Percentiles rank a stretch among this genome's conserved stretches.
phyloP scores from a whole-genome alignment of 2,113 vertebrate species.

The Elephas maximus region DNA sequence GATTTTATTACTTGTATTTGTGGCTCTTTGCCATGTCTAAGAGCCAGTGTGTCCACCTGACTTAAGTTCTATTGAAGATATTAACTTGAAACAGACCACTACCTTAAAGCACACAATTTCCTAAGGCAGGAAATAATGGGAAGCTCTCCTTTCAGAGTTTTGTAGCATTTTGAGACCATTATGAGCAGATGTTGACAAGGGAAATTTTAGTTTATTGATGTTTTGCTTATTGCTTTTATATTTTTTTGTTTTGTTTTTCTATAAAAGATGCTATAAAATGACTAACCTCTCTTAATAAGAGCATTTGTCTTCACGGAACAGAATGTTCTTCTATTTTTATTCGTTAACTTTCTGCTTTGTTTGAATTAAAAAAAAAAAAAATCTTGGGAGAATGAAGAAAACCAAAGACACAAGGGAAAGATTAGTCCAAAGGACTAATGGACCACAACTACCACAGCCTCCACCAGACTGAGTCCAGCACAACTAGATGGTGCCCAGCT shows the following conservation, averaged over 20 bases:
- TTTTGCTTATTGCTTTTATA: slow-evolving; percentile 27
- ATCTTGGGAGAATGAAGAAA: not conserved
- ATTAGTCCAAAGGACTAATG: too few relatives aligned
- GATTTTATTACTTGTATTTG: not conserved
- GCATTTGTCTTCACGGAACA: not conserved
- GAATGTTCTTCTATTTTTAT: not conserved
- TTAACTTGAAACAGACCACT: slow-evolving; percentile 2
- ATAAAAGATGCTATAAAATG: not conserved
- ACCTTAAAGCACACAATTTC: not conserved
- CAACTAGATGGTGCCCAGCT: too few relatives aligned
- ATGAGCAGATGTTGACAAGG: slow-evolving; percentile 30
- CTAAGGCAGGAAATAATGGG: not conserved
- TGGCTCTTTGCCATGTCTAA: not conserved
- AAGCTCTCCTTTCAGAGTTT: slow-evolving; percentile 33
- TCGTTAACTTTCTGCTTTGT: slow-evolving; percentile 12
- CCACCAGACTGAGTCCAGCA: too few relatives aligned
- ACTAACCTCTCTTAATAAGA: not conserved
- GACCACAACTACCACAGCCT: too few relatives aligned
- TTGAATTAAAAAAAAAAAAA: slow-evolving; percentile 22
- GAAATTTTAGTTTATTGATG: slow-evolving; percentile 34
- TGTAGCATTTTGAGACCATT: slow-evolving; percentile 10
- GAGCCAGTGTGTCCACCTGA: not conserved
- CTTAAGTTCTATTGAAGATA: not conserved
- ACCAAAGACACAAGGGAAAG: too few relatives aligned
- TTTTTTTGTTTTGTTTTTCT: slow-evolving; percentile 1